Evolutionary conservation across 2,113 vertebrate genomes (phyloP), one percentile per base, ranked within the genome.

Genomic region (Phyllopteryx taeniolatus): DNA sequence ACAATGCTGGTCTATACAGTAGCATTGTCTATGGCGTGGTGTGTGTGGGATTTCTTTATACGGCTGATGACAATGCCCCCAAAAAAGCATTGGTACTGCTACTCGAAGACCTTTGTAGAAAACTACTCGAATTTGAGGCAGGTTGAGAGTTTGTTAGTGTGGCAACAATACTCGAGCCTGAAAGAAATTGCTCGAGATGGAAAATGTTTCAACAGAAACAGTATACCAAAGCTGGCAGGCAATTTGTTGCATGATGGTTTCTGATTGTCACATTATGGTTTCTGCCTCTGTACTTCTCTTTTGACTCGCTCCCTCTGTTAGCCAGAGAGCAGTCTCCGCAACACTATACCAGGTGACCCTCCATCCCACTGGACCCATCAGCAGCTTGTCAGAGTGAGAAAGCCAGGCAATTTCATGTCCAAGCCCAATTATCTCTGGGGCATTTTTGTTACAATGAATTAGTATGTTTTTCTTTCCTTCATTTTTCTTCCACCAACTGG

Each of bases 221-320:
- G 90, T 88, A 88, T 86, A 87, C 80, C 81, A 83, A 87, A 89
- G 77, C 84, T 86, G 83, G 86, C 83, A 90, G 89, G 90, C 90
- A 82, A 91, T 93, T 93, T 92, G 91, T 89, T 86, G 83, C 81
- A 84, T 84, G 84, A 89, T 91, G 81, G 86, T 81, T 75, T 65
- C 75, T 73, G 71, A 83, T 86, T 89, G 87, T 77, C 68, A 81
- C 77, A 82, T 88, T 86, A 87, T 80, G 79, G 71, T 83, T 68
- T 72, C 75, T 77, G 68, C 80, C 76, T 78, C 78, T 75, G 17
- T 73, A 74, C 76, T 68, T 67, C 46, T 71, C 68, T 60, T 43
- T 33, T 60, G 62, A 46, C 66, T 70, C 54, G 46, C 62, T 57
- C 12, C 59, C 75, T 87, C 83, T 86, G 83, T 83, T 83, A 67